A percentile compares a stretch with the other conserved stretches of the same genome.
Evolutionary conservation across 2,113 vertebrate species (phyloP).

Genomic region (Stigmatopora argus): DNA sequence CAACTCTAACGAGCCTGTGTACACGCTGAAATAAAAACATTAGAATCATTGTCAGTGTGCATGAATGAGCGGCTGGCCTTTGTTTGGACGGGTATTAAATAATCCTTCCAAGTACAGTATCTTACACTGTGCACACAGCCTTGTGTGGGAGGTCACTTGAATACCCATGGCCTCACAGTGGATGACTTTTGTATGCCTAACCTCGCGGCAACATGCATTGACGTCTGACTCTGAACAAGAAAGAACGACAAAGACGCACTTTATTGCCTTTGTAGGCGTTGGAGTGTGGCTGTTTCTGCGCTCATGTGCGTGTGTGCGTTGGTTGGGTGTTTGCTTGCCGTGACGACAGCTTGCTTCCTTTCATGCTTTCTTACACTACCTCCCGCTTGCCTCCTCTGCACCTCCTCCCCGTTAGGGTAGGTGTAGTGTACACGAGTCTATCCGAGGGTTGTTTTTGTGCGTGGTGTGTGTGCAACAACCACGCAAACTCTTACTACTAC

Average conservation of each 20-base stretch:
- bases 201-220: slow-evolving; percentile 39
- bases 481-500: background rate
- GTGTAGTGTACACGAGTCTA: slow-evolving; percentile 14
- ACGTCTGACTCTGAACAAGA: slow-evolving; percentile 47
- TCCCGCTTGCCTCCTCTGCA: slow-evolving; percentile 10
- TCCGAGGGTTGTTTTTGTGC: slow-evolving; percentile 4
- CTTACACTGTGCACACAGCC: slow-evolving; percentile 15
- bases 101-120: slow-evolving; percentile 21
- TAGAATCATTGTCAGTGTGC: slow-evolving; percentile 17
- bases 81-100: slow-evolving; percentile 20
- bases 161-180: slow-evolving; percentile 20
- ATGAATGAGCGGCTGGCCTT: slow-evolving; percentile 10
- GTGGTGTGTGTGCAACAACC: slow-evolving; percentile 8
- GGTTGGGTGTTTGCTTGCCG: slow-evolving; percentile 18
- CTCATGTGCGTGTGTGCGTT: slow-evolving; percentile 25
- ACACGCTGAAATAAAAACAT: slow-evolving; percentile 14
- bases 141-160: slow-evolving; percentile 20
- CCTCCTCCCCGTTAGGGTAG: slow-evolving; percentile 6
- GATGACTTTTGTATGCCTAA: slow-evolving; percentile 33
- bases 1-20: slow-evolving; percentile 49
- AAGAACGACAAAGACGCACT: slow-evolving; percentile 56
- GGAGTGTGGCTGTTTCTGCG: slow-evolving; percentile 25
- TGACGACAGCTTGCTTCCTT: background rate
- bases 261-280: slow-evolving; percentile 60
- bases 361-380: slow-evolving; percentile 3